Evolutionary conservation across 2,797 vertebrate species (phyloP).

Genomic region (Acanthurus tractus): DNA sequence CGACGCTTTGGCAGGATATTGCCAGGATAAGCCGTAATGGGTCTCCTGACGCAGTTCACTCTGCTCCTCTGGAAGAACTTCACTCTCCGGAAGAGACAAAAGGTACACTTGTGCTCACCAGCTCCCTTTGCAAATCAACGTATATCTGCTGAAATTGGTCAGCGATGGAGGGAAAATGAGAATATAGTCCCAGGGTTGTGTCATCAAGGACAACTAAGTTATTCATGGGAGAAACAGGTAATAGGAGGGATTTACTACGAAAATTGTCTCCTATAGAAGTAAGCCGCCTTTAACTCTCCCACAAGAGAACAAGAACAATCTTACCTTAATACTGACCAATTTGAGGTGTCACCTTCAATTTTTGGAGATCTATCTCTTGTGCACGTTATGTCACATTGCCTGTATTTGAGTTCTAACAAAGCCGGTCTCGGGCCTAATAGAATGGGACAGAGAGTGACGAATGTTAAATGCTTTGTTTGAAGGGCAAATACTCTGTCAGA

Average conservation of each 20-base stretch:
- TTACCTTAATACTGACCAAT: constrained; percentile 76
- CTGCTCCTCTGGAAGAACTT: constrained; percentile 99
- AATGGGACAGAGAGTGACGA: constrained; percentile 47
- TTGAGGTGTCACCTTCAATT: constrained; percentile 83
- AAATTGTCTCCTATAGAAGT: constrained; percentile 73
- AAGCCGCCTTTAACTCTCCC: constrained; percentile 67
- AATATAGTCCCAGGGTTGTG: constrained; percentile 61
- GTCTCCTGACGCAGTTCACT: constrained; percentile 93
- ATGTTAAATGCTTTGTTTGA: constrained; percentile 65
- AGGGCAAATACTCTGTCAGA: constrained; percentile 56
- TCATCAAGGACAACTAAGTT: constrained; percentile 74
- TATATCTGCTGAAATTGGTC: constrained; percentile 60
- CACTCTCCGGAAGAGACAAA: constrained; percentile 94
- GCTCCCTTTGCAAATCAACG: constrained; percentile 43
- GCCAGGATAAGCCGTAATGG: constrained; percentile 88
- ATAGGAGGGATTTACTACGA: constrained; percentile 73
- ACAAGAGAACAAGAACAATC: constrained; percentile 39
- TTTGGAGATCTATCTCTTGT: constrained; percentile 68
- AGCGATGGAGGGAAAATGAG: constrained; percentile 53
- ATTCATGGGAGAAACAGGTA: constrained; percentile 67
- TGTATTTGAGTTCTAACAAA: constrained; percentile 69
- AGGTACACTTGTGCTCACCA: constrained; percentile 83
- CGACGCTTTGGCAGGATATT: constrained; percentile 82
- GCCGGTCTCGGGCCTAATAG: constrained; percentile 40
- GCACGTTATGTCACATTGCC: constrained; percentile 71